Percentiles rank a stretch among this genome's conserved stretches.
Evolutionary conservation across 1,140 invertebrate genomes (phyloP).

Genomic region (Pemphigus obesinymphae): DNA sequence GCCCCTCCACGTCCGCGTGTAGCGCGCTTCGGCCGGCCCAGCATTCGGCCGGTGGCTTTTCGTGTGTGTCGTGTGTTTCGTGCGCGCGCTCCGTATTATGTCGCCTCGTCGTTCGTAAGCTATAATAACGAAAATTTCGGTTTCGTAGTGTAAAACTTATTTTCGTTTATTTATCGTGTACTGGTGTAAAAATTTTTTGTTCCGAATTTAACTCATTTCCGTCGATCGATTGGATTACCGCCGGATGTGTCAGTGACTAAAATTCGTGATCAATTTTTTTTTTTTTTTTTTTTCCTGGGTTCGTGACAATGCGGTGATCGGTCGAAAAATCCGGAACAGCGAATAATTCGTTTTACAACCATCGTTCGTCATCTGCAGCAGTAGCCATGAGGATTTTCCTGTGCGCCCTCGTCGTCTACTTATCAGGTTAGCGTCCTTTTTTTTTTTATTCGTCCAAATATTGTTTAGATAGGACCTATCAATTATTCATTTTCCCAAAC

Average conservation of each 20-base stretch:
- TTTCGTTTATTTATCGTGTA: too few species aligned
- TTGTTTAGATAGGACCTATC: too few species aligned
- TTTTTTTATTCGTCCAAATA: neutral
- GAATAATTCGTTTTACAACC: neutral
- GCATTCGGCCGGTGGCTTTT: slow-evolving; percentile 19
- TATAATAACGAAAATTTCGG: neutral
- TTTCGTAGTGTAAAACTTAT: neutral
- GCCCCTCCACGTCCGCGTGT: slow-evolving; percentile 34
- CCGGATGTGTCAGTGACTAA: neutral
- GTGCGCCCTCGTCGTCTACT: slow-evolving; percentile 26
- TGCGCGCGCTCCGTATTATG: neutral
- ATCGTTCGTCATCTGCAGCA: neutral
- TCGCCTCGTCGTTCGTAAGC: neutral
- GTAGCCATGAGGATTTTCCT: slow-evolving; percentile 27
- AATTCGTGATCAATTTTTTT: neutral
- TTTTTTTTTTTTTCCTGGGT: too few species aligned
- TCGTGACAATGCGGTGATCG: neutral
- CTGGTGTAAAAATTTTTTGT: too few species aligned
- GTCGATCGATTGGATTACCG: neutral
- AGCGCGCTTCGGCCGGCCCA: neutral
- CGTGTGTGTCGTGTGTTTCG: slow-evolving; percentile 1
- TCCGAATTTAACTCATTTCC: too few species aligned
- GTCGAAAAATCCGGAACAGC: neutral
- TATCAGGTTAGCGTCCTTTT: slow-evolving; percentile 4
- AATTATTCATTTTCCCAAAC: too few species aligned